Evolutionary conservation across 2,797 vertebrate species (phyloP), one percentile per base, ranked within the genome.

Genomic region (Strix occidentalis): DNA sequence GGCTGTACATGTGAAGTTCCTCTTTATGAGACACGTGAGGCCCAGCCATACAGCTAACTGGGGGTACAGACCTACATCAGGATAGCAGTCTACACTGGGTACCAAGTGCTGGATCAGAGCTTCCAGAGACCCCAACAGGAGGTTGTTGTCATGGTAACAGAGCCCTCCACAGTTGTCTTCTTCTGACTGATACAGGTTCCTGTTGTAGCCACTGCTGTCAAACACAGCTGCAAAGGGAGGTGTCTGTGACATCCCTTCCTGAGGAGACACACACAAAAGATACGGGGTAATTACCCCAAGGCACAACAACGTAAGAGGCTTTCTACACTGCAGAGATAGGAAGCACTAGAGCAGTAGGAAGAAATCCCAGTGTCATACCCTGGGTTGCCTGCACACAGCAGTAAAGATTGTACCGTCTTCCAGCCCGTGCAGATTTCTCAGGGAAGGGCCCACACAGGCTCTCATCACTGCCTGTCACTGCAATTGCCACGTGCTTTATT

Each of bases 201-300:
- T 98, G 98, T 99, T 99, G 97, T 98, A 99, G 93, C 98, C 90
- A 18, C 98, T 97, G 94, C 98, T 98, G 96, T 98, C 98, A 96
- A 99, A 99, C 98, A 99, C 98, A 9, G 97, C 98, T 25, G 98
- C 98, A 96, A 99, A 98, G 18, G 98, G 99, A 91, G 99, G 98
- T 0, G 99, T 99, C 98, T 99, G 99, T 90, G 99, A 99, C 99
- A 99, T 99, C 96, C 97, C 99, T 98, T 98, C 98, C 99, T 99
- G 91, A 87, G 82, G 64, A 69, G 45, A 87, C 84, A 54, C 13
- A 94, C 41, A 65, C 18, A 53, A 79, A 71, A 88, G 35, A 45
- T 21, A 64, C 1, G 9, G 43, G 12, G 13, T 78, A 39, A 60
- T 25, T 66, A 35, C n/a, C 37, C 72, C 45, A 13, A 54, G 24